Evolutionary conservation across 2,797 vertebrate species (phyloP), one percentile per base, ranked within the genome.

Genomic region (Fistularia commersonii): DNA sequence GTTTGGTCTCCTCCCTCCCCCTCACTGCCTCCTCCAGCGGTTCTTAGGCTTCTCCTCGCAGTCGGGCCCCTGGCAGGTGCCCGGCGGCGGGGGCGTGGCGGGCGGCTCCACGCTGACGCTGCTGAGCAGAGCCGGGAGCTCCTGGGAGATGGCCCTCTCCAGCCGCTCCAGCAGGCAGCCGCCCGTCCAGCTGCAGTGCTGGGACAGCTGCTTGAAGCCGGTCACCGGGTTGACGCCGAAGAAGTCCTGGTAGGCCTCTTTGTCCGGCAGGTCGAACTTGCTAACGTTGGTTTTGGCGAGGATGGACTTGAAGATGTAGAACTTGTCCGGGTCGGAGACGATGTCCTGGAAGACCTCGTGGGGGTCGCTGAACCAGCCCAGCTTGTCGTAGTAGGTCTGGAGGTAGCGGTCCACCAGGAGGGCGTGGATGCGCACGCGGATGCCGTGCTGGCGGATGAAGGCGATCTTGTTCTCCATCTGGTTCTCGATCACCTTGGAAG

Each of bases 401-500:
- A 99, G 90, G 3, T 99, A 99, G 55, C 97, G 94, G 73, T 99
- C 96, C 0, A 99, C 96, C 66, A 99, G 71, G 40, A 99, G 91
- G 48, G 91, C 93, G 0, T 99, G 97, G 72, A 98, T 98, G 51
- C 97, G 95, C 32, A 99, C 97, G 0, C 97, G 91, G 73, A 99
- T 98, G 69, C 93, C 96, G 0, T 99, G 97, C 62, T 99, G 97
- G 53, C 97, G 95, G 67, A 99, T 98, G 82, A 99, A 98, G 61
- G 97, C 97, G 0, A 99, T 99, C 88, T 99, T 99, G 82, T 99
- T 99, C 80, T 99, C 97, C 87, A 99, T 80, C 14, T 96, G 92
- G 82, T 99, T 99, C 78, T 98, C 97, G 3, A 99, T 99, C 79
- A 99, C n/a, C n/a, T n/a, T n/a, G n/a, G n/a, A n/a, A n/a, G n/a